phyloP scores from a whole-genome alignment of 2,888 invertebrate species.

The Hipparchia semele region DNA sequence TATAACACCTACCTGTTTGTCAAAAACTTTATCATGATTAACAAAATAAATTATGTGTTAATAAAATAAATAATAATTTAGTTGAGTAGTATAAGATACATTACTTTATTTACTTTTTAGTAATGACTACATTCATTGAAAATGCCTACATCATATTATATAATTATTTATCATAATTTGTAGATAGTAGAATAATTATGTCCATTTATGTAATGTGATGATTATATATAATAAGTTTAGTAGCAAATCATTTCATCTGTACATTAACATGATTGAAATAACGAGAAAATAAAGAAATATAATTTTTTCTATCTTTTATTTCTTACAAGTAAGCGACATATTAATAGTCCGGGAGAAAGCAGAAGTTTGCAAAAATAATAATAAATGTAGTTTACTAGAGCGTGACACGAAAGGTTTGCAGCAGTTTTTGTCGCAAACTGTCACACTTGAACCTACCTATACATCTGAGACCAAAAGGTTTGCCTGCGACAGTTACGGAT shows the following conservation, averaged over 20 bases:
- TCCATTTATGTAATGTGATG: neutral
- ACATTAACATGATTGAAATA: slow-evolving; percentile 7
- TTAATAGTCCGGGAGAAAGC: no score
- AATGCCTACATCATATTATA: neutral
- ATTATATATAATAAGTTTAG: neutral
- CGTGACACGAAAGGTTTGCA: no score
- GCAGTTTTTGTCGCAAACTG: no score
- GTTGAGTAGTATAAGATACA: no score
- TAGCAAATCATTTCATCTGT: slow-evolving; percentile 9
- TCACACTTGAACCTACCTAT: no score
- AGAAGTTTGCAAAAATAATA: no score
- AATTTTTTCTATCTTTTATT: slow-evolving; percentile 11
- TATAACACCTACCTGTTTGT: no score
- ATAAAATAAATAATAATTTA: neutral
- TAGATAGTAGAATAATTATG: neutral
- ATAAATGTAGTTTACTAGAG: no score
- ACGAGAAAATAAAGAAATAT: slow-evolving; percentile 9
- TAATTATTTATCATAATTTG: neutral
- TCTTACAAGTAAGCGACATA: neutral
- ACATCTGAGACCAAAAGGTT: no score
- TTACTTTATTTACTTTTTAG: no score
- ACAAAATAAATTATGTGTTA: neutral
- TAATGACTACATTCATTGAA: neutral
- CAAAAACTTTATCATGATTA: neutral
- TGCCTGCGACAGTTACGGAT: no score